phyloP scores from a whole-genome alignment of 2,888 invertebrate genomes.

The Drosophila histrio region DNA sequence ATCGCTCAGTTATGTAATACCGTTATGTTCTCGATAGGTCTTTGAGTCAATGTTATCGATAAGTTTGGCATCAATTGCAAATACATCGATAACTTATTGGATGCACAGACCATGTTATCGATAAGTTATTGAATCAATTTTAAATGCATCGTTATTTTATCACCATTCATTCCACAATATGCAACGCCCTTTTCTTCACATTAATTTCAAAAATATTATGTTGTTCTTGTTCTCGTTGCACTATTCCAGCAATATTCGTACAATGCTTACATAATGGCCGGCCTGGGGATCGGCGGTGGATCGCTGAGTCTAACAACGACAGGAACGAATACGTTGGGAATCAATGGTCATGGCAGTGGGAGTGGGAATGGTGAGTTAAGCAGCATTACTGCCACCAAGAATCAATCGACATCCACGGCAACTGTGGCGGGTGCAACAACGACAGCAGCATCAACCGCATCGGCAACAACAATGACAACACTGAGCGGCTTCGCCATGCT shows the following conservation, averaged over 20 bases:
- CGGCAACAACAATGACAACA: slow-evolving; percentile 34
- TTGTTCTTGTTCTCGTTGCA: not conserved
- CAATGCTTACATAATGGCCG: slow-evolving; percentile 80
- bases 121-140: not conserved
- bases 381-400: not conserved
- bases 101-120: too few relatives aligned
- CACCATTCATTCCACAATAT: too few relatives aligned
- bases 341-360: slow-evolving; percentile 37
- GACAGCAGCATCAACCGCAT: slow-evolving; percentile 5
- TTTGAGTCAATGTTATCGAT: too few relatives aligned
- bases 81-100: too few relatives aligned
- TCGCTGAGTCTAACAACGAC: slow-evolving; percentile 60
- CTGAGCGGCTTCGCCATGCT: slow-evolving; percentile 68
- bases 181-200: too few relatives aligned
- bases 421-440: slow-evolving; percentile 5
- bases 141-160: not conserved
- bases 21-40: too few relatives aligned
- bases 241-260: slow-evolving; percentile 73
- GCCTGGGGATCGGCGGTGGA: slow-evolving; percentile 79
- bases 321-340: slow-evolving; percentile 18
- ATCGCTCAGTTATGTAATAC: too few relatives aligned
- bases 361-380: slow-evolving; percentile 37
- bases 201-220: not conserved
- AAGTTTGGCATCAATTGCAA: too few relatives aligned
- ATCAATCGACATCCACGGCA: slow-evolving; percentile 5